Evolutionary conservation across 2,797 vertebrate species (phyloP), one percentile per base, ranked within the genome.

Genomic region (Sebastes iracundus): DNA sequence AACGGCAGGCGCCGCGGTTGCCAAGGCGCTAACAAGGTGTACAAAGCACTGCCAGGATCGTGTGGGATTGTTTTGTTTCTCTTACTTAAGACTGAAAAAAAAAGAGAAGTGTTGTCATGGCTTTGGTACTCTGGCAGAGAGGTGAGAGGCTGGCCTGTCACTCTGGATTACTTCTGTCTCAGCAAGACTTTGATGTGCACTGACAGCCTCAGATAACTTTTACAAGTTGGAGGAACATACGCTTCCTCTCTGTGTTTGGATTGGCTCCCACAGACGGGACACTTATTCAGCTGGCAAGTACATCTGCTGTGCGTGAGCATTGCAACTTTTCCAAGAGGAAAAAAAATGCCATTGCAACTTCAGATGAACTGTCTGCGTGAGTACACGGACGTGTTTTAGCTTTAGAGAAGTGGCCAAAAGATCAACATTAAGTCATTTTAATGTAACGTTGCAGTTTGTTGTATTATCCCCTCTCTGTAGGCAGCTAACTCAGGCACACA

Each of bases 111-210:
- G 90, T 83, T 90, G 88, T 88, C 90, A 86, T 86, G 83, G 75
- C 85, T 83, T 72, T 77, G 85, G 77, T 86, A 63, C 79, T 77
- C 68, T 63, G 76, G 78, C 80, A 64, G 68, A 38, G 84, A 93
- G 82, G 81, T 84, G 89, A 91, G 87, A 85, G 81, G 72, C 81
- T 77, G 84, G 28, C 72, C 85, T 92, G 93, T 94, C 94, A 93
- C 42, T 91, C 89, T 84, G 93, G 92, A 95, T 94, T 93, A 94
- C 72, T 81, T 87, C 81, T 71, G 82, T 93, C 83, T 93, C 81
- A 83, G 71, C 69, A 49, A 52, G 33, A 65, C 91, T 93, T 92
- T 93, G 91, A 95, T 91, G 89, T 87, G 82, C 74, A 46, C 80
- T 92, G 93, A 94, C 93, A 93, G 85, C 85, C 62, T 69, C 63